These are phyloP conservation scores for Trissoscelio sp. DNA, from an alignment of 2,888 invertebrate species.

Conservation along the genomic window DNA sequence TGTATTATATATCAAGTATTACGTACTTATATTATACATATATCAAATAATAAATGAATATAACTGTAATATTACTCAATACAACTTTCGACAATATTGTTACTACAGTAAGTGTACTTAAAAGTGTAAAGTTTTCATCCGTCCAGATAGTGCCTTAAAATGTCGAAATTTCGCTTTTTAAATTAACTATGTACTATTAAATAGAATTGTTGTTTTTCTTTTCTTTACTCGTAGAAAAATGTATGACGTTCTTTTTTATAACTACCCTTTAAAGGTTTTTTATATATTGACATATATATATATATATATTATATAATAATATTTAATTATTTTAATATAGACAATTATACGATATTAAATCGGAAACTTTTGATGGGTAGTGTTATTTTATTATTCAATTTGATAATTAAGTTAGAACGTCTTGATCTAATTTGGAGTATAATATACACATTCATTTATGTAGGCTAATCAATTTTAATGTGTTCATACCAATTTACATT, in stretches of 20 bases:
- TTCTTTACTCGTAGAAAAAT: background rate
- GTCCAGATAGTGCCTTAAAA: conserved; percentile 47
- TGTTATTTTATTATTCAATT: too few species aligned
- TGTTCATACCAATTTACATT: too few species aligned
- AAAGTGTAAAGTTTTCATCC: conserved; percentile 11
- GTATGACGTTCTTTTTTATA: background rate
- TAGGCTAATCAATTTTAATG: too few species aligned
- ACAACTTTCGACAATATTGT: conserved; percentile 25
- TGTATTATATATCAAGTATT: background rate
- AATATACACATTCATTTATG: too few species aligned
- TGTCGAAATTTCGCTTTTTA: too few species aligned
- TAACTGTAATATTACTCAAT: background rate
- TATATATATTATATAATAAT: background rate
- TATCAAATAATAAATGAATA: background rate
- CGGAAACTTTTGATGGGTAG: too few species aligned
- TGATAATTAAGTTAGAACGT: too few species aligned
- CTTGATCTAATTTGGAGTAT: too few species aligned
- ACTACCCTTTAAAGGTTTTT: background rate
- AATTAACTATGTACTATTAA: too few species aligned
- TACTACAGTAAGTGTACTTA: conserved; percentile 33
- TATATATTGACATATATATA: too few species aligned
- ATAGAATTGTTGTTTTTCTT: conserved; percentile 4
- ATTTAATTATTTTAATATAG: background rate
- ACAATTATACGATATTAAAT: background rate
- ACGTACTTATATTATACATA: too few species aligned